Conservation (phyloP, 2,888 invertebrate genomes). For the Epiblema foenella region DNA sequence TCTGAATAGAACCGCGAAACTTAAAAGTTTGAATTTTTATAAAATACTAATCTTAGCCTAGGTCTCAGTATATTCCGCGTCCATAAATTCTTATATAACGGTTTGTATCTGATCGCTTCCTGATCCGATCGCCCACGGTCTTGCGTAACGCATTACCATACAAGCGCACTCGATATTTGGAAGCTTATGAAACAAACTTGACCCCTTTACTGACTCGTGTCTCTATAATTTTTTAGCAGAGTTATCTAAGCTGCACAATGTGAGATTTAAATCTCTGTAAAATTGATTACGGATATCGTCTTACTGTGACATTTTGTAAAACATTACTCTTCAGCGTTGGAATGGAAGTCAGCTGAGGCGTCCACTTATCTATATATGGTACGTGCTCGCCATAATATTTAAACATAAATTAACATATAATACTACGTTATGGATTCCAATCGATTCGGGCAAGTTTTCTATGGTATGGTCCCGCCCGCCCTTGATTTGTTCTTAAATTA, state of each 20-base stretch:
- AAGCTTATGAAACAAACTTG: slow-evolving; percentile 48
- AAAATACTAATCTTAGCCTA: slow-evolving; percentile 2
- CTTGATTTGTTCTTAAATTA: too few species aligned
- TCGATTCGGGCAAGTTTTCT: too few species aligned
- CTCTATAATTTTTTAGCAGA: slow-evolving; percentile 24
- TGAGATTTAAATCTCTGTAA: slow-evolving; percentile 26
- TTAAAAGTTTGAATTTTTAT: background rate
- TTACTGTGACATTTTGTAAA: slow-evolving; percentile 9
- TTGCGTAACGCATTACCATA: slow-evolving; percentile 47
- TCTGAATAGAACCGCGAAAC: background rate
- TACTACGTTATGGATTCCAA: too few species aligned
- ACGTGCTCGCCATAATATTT: too few species aligned
- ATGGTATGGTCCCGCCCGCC: too few species aligned
- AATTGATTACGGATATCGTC: slow-evolving; percentile 15
- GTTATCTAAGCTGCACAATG: slow-evolving; percentile 36
- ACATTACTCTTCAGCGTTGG: background rate
- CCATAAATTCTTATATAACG: slow-evolving; percentile 38
- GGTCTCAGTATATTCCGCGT: slow-evolving; percentile 15
- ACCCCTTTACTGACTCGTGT: slow-evolving; percentile 41
- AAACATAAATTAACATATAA: too few species aligned
- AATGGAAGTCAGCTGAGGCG: background rate
- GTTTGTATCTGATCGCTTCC: slow-evolving; percentile 43
- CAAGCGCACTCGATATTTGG: slow-evolving; percentile 44
- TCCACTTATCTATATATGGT: background rate
- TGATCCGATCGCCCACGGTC: slow-evolving; percentile 45